phyloP scores from a whole-genome alignment of 2,113 vertebrate species.

The Podarcis raffonei region DNA sequence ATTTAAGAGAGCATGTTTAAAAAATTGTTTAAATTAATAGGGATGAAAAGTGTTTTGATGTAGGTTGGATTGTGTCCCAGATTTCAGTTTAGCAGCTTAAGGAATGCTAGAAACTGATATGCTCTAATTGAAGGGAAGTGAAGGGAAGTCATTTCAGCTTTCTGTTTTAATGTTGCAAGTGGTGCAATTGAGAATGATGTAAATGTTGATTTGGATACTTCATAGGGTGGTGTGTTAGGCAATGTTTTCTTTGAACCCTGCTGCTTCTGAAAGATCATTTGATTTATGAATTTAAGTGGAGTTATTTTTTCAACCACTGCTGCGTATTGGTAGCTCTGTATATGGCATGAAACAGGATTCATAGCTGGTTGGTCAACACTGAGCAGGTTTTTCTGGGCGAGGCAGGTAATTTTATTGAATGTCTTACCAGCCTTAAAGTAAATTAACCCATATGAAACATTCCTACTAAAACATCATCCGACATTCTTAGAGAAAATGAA shows the following conservation, averaged over 20 bases:
- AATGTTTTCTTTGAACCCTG: background rate
- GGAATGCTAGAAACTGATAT: background rate
- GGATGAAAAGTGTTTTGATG: background rate
- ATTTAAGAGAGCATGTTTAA: background rate
- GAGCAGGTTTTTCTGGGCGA: background rate
- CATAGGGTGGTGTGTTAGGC: background rate
- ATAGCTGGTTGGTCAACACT: background rate
- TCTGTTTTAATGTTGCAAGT: background rate
- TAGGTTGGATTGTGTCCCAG: too few species aligned
- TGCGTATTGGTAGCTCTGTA: fast-evolving
- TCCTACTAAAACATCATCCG: background rate
- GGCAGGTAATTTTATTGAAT: background rate
- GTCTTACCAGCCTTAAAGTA: background rate
- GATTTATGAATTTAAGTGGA: background rate
- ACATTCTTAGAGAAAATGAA: background rate
- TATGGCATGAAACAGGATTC: background rate
- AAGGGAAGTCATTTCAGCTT: background rate
- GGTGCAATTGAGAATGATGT: background rate
- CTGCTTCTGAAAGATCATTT: background rate
- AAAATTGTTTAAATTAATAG: background rate
- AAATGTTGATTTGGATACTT: background rate
- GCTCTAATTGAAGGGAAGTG: background rate
- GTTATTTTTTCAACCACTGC: background rate
- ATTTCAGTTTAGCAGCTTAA: background rate
- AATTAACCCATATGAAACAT: background rate